Evolutionary conservation across 2,888 invertebrate genomes (phyloP).

Genomic region (Globia sparganii): DNA sequence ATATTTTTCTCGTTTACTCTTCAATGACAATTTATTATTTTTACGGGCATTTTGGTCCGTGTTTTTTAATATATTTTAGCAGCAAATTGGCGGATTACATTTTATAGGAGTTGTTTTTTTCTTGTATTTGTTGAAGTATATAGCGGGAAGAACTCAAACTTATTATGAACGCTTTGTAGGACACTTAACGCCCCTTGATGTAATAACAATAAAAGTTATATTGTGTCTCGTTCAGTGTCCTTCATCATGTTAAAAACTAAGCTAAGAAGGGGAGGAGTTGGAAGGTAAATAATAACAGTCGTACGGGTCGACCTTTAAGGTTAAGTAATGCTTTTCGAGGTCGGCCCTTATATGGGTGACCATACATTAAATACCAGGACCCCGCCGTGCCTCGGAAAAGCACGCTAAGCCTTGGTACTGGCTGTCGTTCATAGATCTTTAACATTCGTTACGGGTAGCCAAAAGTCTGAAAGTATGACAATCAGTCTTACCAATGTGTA

Average conservation of each 20-base stretch:
- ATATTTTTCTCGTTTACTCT: conserved; percentile 60
- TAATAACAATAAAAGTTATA: too few relatives aligned
- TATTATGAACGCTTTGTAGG: background rate
- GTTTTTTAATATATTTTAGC: conserved; percentile 46
- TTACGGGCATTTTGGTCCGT: conserved; percentile 35
- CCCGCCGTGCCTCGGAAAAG: background rate
- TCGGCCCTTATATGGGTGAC: too few relatives aligned
- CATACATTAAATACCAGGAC: too few relatives aligned
- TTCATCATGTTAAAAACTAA: too few relatives aligned
- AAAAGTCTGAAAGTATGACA: background rate
- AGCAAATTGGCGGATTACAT: conserved; percentile 23
- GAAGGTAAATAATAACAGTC: background rate
- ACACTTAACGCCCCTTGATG: too few relatives aligned
- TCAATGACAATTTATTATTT: conserved; percentile 63
- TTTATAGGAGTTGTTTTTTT: background rate
- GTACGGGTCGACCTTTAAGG: too few relatives aligned
- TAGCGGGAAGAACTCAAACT: background rate
- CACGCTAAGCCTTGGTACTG: background rate
- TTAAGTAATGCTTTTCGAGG: background rate
- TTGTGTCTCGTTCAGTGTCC: too few relatives aligned
- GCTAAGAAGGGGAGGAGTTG: background rate
- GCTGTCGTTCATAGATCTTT: background rate
- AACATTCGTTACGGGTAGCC: background rate
- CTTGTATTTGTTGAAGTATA: conserved; percentile 4
- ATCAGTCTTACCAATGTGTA: background rate